Evolutionary conservation across 2,888 invertebrate species (phyloP).

Genomic region (Diadegma fenestrale): DNA sequence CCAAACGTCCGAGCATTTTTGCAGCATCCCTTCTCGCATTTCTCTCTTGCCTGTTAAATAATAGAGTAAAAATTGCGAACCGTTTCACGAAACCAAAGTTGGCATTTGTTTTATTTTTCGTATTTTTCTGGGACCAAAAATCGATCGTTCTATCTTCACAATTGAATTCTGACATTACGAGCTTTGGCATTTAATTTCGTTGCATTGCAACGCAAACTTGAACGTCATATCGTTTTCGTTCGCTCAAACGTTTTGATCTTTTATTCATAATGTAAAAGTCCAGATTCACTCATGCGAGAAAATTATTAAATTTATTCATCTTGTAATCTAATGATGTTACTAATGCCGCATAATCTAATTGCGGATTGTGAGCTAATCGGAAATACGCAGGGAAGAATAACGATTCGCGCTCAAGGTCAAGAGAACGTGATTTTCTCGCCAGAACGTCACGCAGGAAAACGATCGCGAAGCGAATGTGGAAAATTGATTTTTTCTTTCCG

Average conservation of each 20-base stretch:
- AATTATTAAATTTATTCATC: not conserved
- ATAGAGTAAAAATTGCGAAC: too few species aligned
- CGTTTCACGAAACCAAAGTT: too few species aligned
- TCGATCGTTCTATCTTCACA: too few species aligned
- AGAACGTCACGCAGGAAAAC: not conserved
- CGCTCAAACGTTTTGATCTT: not conserved
- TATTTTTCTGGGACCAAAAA: too few species aligned
- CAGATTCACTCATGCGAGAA: not conserved
- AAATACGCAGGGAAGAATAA: not conserved
- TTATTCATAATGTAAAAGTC: not conserved
- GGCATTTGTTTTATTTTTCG: not conserved
- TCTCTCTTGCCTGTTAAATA: not conserved
- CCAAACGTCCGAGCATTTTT: not conserved
- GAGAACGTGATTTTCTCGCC: not conserved
- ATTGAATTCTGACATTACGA: too few species aligned
- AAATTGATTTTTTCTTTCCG: not conserved
- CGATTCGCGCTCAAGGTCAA: not conserved
- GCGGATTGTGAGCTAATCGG: slow-evolving; percentile 25
- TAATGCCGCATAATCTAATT: slow-evolving; percentile 9
- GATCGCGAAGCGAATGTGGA: not conserved
- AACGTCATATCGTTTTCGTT: too few species aligned
- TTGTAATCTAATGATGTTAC: not conserved
- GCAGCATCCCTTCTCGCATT: not conserved
- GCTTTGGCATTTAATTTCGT: too few species aligned
- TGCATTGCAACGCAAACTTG: too few species aligned